A percentile compares a stretch with the other conserved stretches of the same genome.
Conservation (phyloP, 2,113 vertebrate species). For the Anguilla japonica region DNA sequence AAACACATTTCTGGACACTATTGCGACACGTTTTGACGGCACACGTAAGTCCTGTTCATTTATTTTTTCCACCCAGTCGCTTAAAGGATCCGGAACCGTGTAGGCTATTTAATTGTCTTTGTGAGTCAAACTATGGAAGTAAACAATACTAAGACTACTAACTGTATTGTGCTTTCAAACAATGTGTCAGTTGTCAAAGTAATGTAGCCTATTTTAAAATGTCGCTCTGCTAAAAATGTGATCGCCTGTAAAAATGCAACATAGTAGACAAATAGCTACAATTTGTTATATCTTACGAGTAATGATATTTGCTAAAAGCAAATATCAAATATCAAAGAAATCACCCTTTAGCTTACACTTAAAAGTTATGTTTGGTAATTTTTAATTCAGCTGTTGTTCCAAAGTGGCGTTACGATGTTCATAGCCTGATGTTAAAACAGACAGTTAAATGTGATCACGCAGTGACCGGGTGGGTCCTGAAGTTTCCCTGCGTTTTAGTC, state of each 20-base stretch:
- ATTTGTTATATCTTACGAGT: background rate
- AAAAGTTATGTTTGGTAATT: background rate
- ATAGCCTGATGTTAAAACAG: background rate
- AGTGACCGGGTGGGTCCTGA: background rate
- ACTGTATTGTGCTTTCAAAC: background rate
- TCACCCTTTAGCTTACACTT: background rate
- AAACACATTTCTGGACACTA: constrained; percentile 98
- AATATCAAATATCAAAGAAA: background rate
- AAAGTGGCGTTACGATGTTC: background rate
- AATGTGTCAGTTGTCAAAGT: background rate
- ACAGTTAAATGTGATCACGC: background rate
- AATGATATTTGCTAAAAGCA: background rate
- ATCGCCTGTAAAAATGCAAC: too few species aligned
- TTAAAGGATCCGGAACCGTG: background rate
- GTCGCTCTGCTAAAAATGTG: background rate
- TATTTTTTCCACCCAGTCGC: constrained; percentile 17
- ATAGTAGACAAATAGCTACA: too few species aligned
- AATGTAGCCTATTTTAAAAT: background rate
- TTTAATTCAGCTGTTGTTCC: background rate
- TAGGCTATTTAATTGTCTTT: background rate
- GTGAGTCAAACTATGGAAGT: background rate
- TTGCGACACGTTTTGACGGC: constrained; percentile 96
- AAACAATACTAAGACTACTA: background rate
- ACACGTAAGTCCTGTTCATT: constrained; percentile 86
- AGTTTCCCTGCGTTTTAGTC: background rate